Percentiles rank a stretch among this genome's conserved stretches.
Conservation (phyloP, 1,140 invertebrate genomes). For the Temnothorax nylanderi region DNA sequence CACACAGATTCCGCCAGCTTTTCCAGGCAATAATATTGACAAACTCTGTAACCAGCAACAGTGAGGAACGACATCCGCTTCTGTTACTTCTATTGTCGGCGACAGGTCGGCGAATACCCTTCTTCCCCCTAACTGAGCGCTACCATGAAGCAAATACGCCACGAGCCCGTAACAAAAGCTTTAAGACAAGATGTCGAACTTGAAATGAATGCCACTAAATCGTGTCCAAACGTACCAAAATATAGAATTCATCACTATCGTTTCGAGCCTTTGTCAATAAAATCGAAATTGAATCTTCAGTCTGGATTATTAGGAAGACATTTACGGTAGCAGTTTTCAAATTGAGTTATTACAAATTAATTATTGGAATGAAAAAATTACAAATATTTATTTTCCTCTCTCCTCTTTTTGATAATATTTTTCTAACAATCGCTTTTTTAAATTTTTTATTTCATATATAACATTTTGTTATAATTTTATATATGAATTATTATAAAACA, state of each 20-base stretch:
- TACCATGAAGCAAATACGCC: not conserved
- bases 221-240: not conserved
- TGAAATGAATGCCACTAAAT: not conserved
- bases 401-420: not conserved
- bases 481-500: not conserved
- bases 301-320: not conserved
- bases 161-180: not conserved
- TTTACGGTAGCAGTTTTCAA: not conserved
- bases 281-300: not conserved
- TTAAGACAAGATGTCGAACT: not conserved
- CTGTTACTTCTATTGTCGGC: not conserved
- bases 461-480: not conserved
- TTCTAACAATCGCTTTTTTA: not conserved
- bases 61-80: not conserved
- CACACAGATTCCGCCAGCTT: not conserved
- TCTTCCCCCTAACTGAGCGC: not conserved
- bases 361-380: not conserved
- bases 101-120: not conserved
- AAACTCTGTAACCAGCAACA: slow-evolving; percentile 21
- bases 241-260: not conserved
- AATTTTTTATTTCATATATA: not conserved
- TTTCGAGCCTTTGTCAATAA: not conserved
- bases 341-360: not conserved
- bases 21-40: slow-evolving; percentile 39
- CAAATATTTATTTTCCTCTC: not conserved